Evolutionary conservation across 1,140 invertebrate species (phyloP), one percentile per base, ranked within the genome.

Genomic region (Manduca sexta): DNA sequence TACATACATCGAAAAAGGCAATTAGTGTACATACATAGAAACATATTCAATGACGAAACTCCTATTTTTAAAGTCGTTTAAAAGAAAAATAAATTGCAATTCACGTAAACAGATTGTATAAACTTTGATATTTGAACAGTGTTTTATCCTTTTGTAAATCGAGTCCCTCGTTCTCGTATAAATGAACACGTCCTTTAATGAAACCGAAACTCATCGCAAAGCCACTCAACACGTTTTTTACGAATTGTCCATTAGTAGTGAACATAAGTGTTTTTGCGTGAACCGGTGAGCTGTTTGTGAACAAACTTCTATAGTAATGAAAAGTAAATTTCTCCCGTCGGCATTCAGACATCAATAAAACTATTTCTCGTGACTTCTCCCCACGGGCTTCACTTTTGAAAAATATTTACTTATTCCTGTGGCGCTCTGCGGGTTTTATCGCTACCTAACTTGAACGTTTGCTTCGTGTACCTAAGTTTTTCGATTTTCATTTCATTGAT

Each of bases 271-370:
- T 57, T 69, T 65, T 69, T 64, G 59, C 60, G 57, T 64, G 50
- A 59, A 50, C 40, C 65, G 56, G 61, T 56, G 63, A 68, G 66
- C 52, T 74, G 64, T 75, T 73, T 75, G 69, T 49, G 52, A 69
- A 68, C 67, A 73, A 77, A 73, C 69, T 74, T 74, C 61, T 67
- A 63, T 69, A 52, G 67, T 74, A 74, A 77, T 77, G 74, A 73
- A 77, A 77, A 77, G 74, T 77, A 77, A 77, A 77, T 76, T 74
- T 63, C 49, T 51, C 49, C 50, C 57, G 52, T 49, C 63, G 63
- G 51, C 53, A 48, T 58, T 69, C 59, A 51, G 66, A 72, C 63
- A 65, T 74, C 70, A 69, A 76, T 74, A 67, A 64, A 72, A 64
- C 64, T 73, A 67, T 64, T 61, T 67, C 52, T 62, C 52, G 42